These are phyloP conservation scores for Chloroceryle aenea DNA, from an alignment of 2,113 vertebrate species.

Conservation along the genomic window DNA sequence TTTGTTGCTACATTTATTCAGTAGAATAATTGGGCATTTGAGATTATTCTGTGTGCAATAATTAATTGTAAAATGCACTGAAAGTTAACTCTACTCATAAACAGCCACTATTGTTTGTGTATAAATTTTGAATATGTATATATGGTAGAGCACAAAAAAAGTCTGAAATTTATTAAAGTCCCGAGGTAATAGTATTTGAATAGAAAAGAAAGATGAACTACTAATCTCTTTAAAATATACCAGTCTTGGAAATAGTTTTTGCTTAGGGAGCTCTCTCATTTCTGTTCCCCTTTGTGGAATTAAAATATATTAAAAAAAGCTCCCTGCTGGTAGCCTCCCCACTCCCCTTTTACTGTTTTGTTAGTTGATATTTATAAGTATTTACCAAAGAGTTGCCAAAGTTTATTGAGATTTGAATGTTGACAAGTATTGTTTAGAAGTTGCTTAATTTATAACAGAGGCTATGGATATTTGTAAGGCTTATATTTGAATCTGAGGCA, in stretches of 20 bases:
- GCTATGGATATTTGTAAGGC: constrained; percentile 54
- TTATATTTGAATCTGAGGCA: constrained; percentile 50
- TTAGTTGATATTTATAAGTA: constrained; percentile 56
- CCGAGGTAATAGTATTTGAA: constrained; percentile 26
- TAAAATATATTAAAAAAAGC: background rate
- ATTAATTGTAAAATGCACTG: constrained; percentile 72
- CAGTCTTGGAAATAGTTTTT: constrained; percentile 4
- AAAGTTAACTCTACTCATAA: constrained; percentile 46
- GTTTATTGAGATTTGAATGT: constrained; percentile 63
- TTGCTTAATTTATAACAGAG: constrained; percentile 54
- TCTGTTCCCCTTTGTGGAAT: constrained; percentile 19
- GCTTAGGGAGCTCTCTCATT: constrained; percentile 23
- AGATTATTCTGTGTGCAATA: constrained; percentile 78
- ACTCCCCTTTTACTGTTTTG: constrained; percentile 19
- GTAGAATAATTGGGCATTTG: constrained; percentile 73
- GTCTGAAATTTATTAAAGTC: constrained; percentile 37
- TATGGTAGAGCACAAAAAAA: constrained; percentile 71
- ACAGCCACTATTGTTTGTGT: constrained; percentile 73
- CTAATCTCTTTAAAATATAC: constrained; percentile 17
- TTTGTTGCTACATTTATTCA: constrained; percentile 45
- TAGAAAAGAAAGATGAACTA: constrained; percentile 41
- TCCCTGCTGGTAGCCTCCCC: background rate
- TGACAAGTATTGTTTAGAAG: constrained; percentile 55
- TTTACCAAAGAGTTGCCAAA: constrained; percentile 78
- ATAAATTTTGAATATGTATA: constrained; percentile 71